Conservation (phyloP, 2,113 vertebrate species). For the Elgaria multicarinata region DNA sequence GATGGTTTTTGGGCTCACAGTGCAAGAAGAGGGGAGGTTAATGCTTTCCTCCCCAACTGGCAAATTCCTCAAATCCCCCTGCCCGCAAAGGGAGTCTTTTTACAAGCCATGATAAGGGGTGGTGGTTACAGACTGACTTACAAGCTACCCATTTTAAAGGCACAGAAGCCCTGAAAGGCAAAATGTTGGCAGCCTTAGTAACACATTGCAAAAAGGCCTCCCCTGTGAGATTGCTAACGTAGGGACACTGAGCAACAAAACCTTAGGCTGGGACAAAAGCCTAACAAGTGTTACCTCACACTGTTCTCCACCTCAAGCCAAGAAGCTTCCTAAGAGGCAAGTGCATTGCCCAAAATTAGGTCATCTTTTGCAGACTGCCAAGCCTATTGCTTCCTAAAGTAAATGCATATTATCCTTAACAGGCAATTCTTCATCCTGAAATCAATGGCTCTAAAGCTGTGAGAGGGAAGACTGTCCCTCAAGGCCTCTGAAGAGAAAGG, state of each 20-base stretch:
- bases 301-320: slow-evolving; percentile 7
- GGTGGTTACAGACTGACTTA: background rate
- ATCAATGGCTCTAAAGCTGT: slow-evolving; percentile 47
- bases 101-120: background rate
- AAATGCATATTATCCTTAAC: slow-evolving; percentile 55
- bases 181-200: background rate
- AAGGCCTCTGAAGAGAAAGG: slow-evolving; percentile 38
- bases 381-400: slow-evolving; percentile 67
- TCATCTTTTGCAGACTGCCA: slow-evolving; percentile 46
- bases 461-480: slow-evolving; percentile 49
- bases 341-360: slow-evolving; percentile 53
- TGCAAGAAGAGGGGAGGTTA: background rate
- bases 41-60: background rate
- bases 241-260: accelerated
- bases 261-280: slow-evolving; percentile 40
- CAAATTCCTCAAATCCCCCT: background rate
- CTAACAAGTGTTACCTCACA: slow-evolving; percentile 35
- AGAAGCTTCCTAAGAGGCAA: slow-evolving; percentile 27
- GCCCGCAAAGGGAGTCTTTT: no score
- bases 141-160: background rate
- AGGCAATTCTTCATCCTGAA: slow-evolving; percentile 45
- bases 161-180: background rate
- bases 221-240: background rate
- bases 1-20: background rate
- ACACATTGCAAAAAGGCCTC: background rate